Evolutionary conservation across 2,113 vertebrate genomes (phyloP).

Genomic region (Myiozetetes cayanensis): DNA sequence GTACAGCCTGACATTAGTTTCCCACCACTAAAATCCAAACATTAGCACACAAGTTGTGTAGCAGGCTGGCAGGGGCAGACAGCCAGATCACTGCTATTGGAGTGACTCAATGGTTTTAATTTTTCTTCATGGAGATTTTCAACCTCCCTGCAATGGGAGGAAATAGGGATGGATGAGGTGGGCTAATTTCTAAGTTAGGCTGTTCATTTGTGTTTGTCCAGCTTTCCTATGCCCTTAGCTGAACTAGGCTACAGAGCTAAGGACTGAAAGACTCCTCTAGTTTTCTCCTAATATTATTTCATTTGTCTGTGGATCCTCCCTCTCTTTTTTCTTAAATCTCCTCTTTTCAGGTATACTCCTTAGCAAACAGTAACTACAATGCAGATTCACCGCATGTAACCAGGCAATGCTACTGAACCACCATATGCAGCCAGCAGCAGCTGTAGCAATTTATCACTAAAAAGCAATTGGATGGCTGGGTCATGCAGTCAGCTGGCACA

Average conservation of each 20-base stretch:
- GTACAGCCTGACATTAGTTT: constrained; percentile 21
- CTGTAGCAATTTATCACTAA: background rate
- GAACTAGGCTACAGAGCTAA: background rate
- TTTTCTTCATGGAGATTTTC: constrained; percentile 20
- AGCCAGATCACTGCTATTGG: constrained; percentile 9
- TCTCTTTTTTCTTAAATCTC: background rate
- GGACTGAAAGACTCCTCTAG: background rate
- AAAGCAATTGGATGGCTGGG: background rate
- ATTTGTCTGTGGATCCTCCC: accelerated
- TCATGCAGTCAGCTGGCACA: background rate
- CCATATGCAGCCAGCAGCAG: background rate
- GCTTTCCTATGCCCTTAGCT: background rate
- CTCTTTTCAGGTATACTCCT: background rate
- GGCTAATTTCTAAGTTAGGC: background rate
- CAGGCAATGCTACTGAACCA: background rate
- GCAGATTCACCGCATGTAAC: background rate
- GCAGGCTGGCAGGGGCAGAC: constrained; percentile 49
- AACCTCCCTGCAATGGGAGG: background rate
- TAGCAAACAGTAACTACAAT: background rate
- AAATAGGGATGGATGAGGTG: background rate
- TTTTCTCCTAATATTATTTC: background rate
- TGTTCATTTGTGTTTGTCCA: background rate
- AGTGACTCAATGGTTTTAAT: constrained; percentile 11
- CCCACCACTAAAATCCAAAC: constrained; percentile 39
- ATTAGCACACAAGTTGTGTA: constrained; percentile 20